Evolutionary conservation across 2,888 invertebrate genomes (phyloP), one percentile per base, ranked within the genome.

Genomic region (Listrodromus nycthemerus): DNA sequence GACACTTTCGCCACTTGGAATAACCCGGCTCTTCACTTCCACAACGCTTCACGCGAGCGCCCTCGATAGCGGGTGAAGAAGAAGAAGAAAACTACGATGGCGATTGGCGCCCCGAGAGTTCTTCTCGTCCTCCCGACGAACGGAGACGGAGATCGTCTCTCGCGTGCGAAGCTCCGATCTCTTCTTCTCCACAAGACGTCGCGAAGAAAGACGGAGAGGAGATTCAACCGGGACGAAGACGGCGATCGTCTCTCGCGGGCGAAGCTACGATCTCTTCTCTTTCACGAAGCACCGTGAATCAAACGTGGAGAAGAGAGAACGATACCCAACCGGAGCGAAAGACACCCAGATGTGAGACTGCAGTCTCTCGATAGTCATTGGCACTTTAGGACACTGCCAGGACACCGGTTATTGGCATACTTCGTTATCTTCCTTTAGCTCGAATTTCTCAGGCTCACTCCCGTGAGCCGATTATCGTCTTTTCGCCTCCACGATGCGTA

Each of bases 1-100:
- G 55, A 21, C 63, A 45, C 55, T 61, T 86, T 77, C 66, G 48
- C 84, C 84, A 78, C 70, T 86, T 58, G 81, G 70, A 48, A 80
- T 80, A 77, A 76, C 73, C 50, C 52, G 33, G 65, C 69, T 50
- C 67, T 55, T 30, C 70, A 52, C 50, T 55, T 80, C 27, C 70
- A 55, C 55, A 41, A 61, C 21, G 55, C 33, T 10, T 50, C 48
- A 65, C 76, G 55, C 8, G 55, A 27, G 8, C 74, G 66, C 50
- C 67, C 13, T 4, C 58, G 65, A 69, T 75, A 76, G 73, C 76
- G 70, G 83, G 79, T 79, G 77, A 73, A 77, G 79, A 81, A 69
- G 85, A 85, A 55, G 52, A 52, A 52, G 19, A 52, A 41, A 73
- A 50, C 48, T 61, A 69, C 65, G 69, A 83, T 67, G 67, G 77